These are phyloP conservation scores for Conger conger DNA, from an alignment of 2,113 vertebrate species.

Conservation along the genomic window DNA sequence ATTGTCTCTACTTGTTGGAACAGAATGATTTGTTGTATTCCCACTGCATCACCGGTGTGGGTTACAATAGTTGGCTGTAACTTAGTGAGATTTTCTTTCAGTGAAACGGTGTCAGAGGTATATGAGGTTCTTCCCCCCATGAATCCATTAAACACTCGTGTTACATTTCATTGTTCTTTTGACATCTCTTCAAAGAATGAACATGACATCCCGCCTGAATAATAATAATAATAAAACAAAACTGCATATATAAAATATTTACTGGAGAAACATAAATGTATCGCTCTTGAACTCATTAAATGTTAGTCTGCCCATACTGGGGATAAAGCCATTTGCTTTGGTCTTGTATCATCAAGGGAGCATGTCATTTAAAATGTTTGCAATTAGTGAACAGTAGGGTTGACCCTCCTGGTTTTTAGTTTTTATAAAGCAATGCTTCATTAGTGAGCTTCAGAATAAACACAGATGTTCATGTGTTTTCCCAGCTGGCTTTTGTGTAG, in stretches of 20 bases:
- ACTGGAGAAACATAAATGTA: neutral
- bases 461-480: neutral
- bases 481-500: constrained; percentile 1
- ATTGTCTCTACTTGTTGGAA: constrained; percentile 14
- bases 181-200: neutral
- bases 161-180: constrained; percentile 3
- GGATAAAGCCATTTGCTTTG: neutral
- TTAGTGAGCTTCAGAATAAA: neutral
- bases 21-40: constrained; percentile 6
- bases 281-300: neutral
- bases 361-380: neutral
- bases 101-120: constrained; percentile 5
- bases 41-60: neutral
- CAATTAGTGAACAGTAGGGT: neutral
- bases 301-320: neutral
- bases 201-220: neutral
- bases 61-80: constrained; percentile 11
- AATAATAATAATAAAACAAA: neutral
- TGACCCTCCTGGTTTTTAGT: neutral
- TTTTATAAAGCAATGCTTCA: neutral
- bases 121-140: neutral
- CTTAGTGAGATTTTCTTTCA: constrained; percentile 15
- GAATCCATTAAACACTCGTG: constrained; percentile 13
- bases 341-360: neutral
- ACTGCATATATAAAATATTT: neutral